These are phyloP conservation scores for Prietella phreatophila DNA, from an alignment of 2,113 vertebrate genomes.

Conservation along the genomic window DNA sequence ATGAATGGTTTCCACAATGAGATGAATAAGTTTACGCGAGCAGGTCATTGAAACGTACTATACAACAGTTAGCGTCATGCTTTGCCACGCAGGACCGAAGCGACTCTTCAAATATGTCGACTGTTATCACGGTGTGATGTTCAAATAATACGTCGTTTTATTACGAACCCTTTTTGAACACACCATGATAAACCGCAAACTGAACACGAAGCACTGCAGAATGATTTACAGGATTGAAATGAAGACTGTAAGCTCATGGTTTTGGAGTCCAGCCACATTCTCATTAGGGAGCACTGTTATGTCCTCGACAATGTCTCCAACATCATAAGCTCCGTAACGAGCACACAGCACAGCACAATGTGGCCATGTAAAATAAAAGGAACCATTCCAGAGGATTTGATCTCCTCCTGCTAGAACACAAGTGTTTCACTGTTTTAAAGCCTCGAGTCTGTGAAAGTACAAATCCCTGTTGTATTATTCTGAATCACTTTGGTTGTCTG, in stretches of 20 bases:
- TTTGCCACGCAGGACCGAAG: background rate
- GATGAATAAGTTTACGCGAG: background rate
- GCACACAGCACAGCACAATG: background rate
- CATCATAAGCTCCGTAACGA: background rate
- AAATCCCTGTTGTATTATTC: slow-evolving; percentile 7
- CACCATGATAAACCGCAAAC: background rate
- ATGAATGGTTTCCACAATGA: background rate
- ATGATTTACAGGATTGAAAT: background rate
- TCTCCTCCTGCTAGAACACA: background rate
- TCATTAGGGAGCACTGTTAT: background rate
- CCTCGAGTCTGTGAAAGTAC: background rate
- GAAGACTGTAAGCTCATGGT: background rate
- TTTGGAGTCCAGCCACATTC: background rate
- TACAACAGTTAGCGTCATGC: slow-evolving; percentile 9
- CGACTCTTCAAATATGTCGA: background rate
- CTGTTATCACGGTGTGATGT: background rate
- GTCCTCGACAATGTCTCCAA: background rate
- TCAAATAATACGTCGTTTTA: background rate
- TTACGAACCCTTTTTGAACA: background rate
- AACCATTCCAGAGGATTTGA: background rate
- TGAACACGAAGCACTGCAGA: slow-evolving; percentile 7
- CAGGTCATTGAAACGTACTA: background rate
- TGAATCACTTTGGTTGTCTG: slow-evolving; percentile 18
- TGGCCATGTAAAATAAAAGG: background rate
- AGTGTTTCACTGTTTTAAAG: background rate